Evolutionary conservation across 2,113 vertebrate genomes (phyloP).

Genomic region (Corvus moneduloides): DNA sequence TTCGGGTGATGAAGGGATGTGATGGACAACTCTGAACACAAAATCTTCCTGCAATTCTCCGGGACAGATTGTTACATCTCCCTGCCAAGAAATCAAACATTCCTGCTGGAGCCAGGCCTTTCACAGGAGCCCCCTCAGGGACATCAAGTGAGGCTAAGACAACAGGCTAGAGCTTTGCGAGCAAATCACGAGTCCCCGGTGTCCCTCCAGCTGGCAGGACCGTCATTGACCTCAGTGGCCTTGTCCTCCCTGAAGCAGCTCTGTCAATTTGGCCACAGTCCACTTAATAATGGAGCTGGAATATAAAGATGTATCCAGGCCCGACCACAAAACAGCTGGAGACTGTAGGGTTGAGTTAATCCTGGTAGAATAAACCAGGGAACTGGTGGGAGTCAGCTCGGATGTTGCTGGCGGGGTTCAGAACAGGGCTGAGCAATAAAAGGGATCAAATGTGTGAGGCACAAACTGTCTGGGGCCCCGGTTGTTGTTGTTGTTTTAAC

Average conservation of each 20-base stretch:
- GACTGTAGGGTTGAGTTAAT: conserved; percentile 39
- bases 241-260: conserved; percentile 54
- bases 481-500: conserved; percentile 57
- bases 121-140: conserved; percentile 47
- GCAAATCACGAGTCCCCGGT: conserved; percentile 37
- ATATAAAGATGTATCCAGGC: conserved; percentile 58
- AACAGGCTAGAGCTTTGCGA: conserved; percentile 44
- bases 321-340: conserved; percentile 63
- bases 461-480: conserved; percentile 41
- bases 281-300: conserved; percentile 64
- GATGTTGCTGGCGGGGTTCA: conserved; percentile 34
- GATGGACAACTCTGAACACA: neutral
- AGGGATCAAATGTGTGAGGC: conserved; percentile 44
- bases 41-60: neutral
- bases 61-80: conserved; percentile 15
- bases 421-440: conserved; percentile 49
- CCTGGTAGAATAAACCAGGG: conserved; percentile 44
- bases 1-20: neutral
- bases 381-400: conserved; percentile 48
- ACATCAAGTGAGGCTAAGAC: conserved; percentile 56
- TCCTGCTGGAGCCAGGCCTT: conserved; percentile 44
- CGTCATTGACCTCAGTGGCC: conserved; percentile 48
- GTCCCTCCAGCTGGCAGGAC: conserved; percentile 61
- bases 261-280: conserved; percentile 59
- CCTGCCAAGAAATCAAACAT: conserved; percentile 54